phyloP scores from a whole-genome alignment of 2,888 invertebrate genomes.

The Xanthia togata region DNA sequence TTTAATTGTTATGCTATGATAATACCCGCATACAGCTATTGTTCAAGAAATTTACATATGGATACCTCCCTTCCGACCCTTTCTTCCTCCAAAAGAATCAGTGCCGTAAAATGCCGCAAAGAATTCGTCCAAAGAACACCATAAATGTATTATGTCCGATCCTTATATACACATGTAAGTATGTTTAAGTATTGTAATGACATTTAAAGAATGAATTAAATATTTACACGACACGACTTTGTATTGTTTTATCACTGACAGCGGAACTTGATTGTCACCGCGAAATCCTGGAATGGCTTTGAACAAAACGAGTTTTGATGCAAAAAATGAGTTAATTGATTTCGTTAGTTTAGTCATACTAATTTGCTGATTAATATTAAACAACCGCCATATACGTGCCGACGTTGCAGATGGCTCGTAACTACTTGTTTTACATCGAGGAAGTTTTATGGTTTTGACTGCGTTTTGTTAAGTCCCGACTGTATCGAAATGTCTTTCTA shows the following conservation, averaged over 20 bases:
- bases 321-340: slow-evolving; percentile 85
- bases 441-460: slow-evolving; percentile 79
- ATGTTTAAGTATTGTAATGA: slow-evolving; percentile 68
- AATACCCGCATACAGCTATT: slow-evolving; percentile 27
- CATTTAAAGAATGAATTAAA: slow-evolving; percentile 74
- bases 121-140: slow-evolving; percentile 56
- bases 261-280: slow-evolving; percentile 70
- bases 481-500: slow-evolving; percentile 44
- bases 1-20: neutral
- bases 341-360: slow-evolving; percentile 87
- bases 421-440: slow-evolving; percentile 76
- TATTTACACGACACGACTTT: slow-evolving; percentile 72
- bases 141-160: slow-evolving; percentile 52
- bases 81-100: slow-evolving; percentile 46
- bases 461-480: slow-evolving; percentile 48
- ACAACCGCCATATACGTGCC: slow-evolving; percentile 81
- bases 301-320: slow-evolving; percentile 77
- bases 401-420: slow-evolving; percentile 80
- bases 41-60: slow-evolving; percentile 16
- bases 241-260: slow-evolving; percentile 68
- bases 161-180: slow-evolving; percentile 58
- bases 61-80: neutral
- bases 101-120: slow-evolving; percentile 50
- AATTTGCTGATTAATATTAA: slow-evolving; percentile 88
- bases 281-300: slow-evolving; percentile 77